These are phyloP conservation scores for Bombyx mori DNA, from an alignment of 1,140 invertebrate species.

Conservation along the genomic window ASM3026992v2 NC_085117.1:14538501-14539000, in stretches of 20 bases:
- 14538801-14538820: too few relatives aligned
- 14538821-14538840: not conserved
- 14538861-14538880: not conserved
- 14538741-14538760: slow-evolving; percentile 33
- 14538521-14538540: slow-evolving; percentile 70
- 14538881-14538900: not conserved
- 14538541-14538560: slow-evolving; percentile 49
- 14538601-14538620: slow-evolving; percentile 49
- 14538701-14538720: slow-evolving; percentile 57
- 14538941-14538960: slow-evolving; percentile 15
- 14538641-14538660: slow-evolving; percentile 63
- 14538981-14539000: slow-evolving; percentile 72
- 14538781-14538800: too few relatives aligned
- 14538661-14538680: slow-evolving; percentile 65
- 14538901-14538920: not conserved
- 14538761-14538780: too few relatives aligned
- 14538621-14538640: slow-evolving; percentile 70
- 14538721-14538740: slow-evolving; percentile 46
- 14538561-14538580: slow-evolving; percentile 51
- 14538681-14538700: slow-evolving; percentile 61
- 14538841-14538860: not conserved
- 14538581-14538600: slow-evolving; percentile 34
- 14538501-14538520: slow-evolving; percentile 67
- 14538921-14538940: not conserved
- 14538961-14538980: slow-evolving; percentile 23